phyloP scores from a whole-genome alignment of 2,888 invertebrate species.

The Tuberolachnus salignus region DNA sequence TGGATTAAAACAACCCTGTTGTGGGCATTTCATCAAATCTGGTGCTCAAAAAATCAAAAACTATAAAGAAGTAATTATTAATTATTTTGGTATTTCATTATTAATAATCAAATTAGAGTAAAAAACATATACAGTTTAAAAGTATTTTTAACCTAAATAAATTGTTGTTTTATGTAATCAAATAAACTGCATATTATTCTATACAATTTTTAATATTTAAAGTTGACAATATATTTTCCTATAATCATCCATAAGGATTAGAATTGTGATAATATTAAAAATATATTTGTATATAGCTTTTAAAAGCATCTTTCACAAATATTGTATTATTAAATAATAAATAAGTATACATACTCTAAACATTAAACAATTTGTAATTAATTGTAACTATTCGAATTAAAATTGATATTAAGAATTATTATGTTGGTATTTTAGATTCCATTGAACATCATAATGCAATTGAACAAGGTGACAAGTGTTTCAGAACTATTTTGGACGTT shows the following conservation, averaged over 20 bases:
- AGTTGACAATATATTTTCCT: too few relatives aligned
- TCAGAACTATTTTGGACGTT: conserved; percentile 25
- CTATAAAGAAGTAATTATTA: conserved; percentile 7
- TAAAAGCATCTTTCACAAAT: too few relatives aligned
- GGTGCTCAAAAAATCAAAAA: background rate
- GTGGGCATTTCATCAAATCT: background rate
- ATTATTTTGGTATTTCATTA: background rate
- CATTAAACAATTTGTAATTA: background rate
- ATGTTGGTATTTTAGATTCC: conserved; percentile 33
- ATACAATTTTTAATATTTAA: too few relatives aligned
- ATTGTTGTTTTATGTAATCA: too few relatives aligned
- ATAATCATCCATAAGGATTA: background rate
- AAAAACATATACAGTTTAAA: too few relatives aligned
- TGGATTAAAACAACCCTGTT: background rate
- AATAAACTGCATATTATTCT: background rate
- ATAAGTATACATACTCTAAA: too few relatives aligned
- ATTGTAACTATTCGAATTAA: background rate
- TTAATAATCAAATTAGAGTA: too few relatives aligned
- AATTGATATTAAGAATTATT: background rate
- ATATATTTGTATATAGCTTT: too few relatives aligned
- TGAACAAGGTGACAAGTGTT: conserved; percentile 33
- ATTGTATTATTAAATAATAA: too few relatives aligned
- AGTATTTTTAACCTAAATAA: too few relatives aligned
- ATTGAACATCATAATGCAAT: conserved; percentile 26
- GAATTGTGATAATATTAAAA: background rate